Conservation (phyloP, 2,888 invertebrate species). For the Limnephilus auricula region DNA sequence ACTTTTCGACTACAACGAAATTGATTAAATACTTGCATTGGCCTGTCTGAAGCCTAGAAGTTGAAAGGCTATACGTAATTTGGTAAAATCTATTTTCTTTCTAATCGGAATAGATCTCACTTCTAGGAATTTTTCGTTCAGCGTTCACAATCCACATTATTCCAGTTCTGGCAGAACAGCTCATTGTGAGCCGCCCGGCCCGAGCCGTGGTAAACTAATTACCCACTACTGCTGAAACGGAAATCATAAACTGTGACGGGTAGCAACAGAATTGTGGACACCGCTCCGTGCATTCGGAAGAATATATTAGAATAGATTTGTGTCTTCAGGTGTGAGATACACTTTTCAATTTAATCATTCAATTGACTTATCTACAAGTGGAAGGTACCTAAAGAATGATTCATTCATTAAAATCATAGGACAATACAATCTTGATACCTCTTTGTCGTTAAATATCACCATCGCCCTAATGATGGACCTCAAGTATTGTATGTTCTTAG, state of each 20-base stretch:
- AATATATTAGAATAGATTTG: neutral
- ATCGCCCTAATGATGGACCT: too few species aligned
- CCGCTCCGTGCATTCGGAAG: neutral
- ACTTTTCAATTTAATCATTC: neutral
- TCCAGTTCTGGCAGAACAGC: neutral
- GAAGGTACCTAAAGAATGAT: neutral
- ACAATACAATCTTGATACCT: too few species aligned
- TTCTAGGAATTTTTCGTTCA: neutral
- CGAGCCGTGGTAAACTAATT: neutral
- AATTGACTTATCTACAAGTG: neutral
- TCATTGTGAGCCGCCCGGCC: neutral
- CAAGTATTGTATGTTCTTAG: too few species aligned
- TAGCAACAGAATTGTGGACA: neutral
- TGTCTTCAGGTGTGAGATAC: neutral
- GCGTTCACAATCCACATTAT: neutral
- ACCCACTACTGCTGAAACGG: neutral
- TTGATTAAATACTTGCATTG: too few species aligned
- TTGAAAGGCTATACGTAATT: too few species aligned
- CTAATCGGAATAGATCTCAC: too few species aligned
- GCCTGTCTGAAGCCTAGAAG: too few species aligned
- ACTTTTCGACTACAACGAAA: too few species aligned
- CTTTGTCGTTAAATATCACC: too few species aligned
- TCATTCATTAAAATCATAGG: neutral
- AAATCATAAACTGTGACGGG: slow-evolving; percentile 15
- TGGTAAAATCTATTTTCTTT: too few species aligned